Percentiles rank a stretch among this genome's conserved stretches.
Conservation (phyloP, 2,888 invertebrate genomes). For the Leptarthrus brevirostris region DNA sequence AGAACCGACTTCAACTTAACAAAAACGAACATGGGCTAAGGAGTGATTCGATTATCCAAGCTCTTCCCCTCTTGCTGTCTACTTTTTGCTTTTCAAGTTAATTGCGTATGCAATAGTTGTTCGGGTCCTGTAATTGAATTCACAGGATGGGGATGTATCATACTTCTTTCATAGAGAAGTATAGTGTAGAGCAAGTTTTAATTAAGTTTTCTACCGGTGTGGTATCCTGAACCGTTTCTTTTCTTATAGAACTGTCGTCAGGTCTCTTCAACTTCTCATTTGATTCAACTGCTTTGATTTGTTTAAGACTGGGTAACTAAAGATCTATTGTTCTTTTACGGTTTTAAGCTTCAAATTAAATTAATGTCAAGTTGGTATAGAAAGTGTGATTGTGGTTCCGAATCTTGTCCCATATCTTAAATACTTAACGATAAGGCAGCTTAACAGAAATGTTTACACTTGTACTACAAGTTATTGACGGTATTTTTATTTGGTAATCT, state of each 20-base stretch:
- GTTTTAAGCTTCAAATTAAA: no score
- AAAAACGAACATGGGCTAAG: neutral
- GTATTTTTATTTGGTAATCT: no score
- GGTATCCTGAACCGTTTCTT: neutral
- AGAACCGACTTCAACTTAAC: neutral
- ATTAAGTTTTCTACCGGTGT: constrained; percentile 5
- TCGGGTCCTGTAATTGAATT: constrained; percentile 13
- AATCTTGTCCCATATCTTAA: no score
- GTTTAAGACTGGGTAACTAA: no score
- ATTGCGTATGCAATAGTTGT: constrained; percentile 41
- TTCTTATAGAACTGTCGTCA: neutral
- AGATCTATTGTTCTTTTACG: no score
- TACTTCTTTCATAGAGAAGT: neutral
- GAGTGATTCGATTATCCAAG: constrained; percentile 16
- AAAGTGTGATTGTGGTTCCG: no score
- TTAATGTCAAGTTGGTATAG: no score
- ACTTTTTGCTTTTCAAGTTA: constrained; percentile 33
- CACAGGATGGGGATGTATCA: constrained; percentile 8
- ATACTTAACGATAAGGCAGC: no score
- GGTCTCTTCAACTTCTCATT: no score
- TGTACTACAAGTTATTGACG: no score
- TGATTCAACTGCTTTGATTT: no score
- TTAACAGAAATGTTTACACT: no score
- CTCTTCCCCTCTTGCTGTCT: neutral
- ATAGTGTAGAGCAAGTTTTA: neutral